phyloP scores from a whole-genome alignment of 2,797 vertebrate species.

The Enteromius unitaeniatus region DNA sequence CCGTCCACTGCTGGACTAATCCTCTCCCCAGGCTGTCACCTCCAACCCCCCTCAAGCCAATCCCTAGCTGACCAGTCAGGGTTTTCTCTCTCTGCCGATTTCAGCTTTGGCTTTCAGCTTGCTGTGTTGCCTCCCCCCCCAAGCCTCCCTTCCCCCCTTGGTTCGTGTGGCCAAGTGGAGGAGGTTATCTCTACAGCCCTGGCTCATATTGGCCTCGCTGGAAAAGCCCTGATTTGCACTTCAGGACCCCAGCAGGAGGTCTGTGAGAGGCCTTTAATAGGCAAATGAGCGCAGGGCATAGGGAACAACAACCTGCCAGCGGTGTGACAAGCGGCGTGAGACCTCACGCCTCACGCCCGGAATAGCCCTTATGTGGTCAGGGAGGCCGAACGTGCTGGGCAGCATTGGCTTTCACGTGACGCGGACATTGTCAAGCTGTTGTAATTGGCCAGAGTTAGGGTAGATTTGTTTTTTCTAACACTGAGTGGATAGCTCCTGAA shows the following conservation, averaged over 20 bases:
- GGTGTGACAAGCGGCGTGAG: slow-evolving; percentile 55
- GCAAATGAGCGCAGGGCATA: slow-evolving; percentile 85
- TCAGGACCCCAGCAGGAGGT: slow-evolving; percentile 90
- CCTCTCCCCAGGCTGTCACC: slow-evolving; percentile 69
- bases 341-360: slow-evolving; percentile 64
- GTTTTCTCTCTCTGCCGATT: slow-evolving; percentile 38
- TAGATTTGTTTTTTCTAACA: slow-evolving; percentile 53
- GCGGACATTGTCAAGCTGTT: slow-evolving; percentile 44
- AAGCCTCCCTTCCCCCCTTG: slow-evolving; percentile 76
- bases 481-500: slow-evolving; percentile 48
- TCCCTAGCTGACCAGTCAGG: slow-evolving; percentile 49
- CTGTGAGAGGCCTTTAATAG: slow-evolving; percentile 80
- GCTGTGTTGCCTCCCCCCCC: slow-evolving; percentile 64
- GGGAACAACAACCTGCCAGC: slow-evolving; percentile 72
- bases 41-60: slow-evolving; percentile 39
- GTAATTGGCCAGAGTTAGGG: slow-evolving; percentile 12
- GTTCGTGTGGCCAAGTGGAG: slow-evolving; percentile 75
- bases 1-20: slow-evolving; percentile 79
- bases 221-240: slow-evolving; percentile 84
- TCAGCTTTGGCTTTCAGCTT: slow-evolving; percentile 54
- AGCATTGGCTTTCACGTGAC: slow-evolving; percentile 61
- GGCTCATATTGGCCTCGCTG: slow-evolving; percentile 86
- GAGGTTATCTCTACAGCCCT: slow-evolving; percentile 62
- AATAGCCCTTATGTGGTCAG: slow-evolving; percentile 40
- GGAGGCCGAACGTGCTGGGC: slow-evolving; percentile 6